phyloP scores from a whole-genome alignment of 2,888 invertebrate genomes.

The Dendrolimus houi region DNA sequence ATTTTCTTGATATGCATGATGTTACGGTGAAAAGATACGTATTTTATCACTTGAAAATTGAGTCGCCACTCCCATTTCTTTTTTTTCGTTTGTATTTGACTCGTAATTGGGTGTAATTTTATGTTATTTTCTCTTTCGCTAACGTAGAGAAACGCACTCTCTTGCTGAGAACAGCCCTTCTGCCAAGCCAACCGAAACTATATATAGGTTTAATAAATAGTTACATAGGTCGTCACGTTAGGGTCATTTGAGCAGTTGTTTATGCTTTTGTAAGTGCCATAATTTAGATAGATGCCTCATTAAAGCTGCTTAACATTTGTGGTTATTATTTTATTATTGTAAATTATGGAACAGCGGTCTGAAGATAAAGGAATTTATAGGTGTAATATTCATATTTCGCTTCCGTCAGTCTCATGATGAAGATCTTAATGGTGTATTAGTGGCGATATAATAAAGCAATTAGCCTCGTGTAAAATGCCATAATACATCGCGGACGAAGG shows the following conservation, averaged over 20 bases:
- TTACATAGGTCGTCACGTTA: constrained; percentile 25
- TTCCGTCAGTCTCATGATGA: constrained; percentile 35
- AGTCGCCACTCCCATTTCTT: no score
- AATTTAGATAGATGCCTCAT: constrained; percentile 49
- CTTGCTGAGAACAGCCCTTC: constrained; percentile 28
- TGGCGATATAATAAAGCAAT: constrained; percentile 29
- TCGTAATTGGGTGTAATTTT: not conserved
- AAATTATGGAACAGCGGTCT: constrained; percentile 45
- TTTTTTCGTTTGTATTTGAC: no score
- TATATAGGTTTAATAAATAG: constrained; percentile 35
- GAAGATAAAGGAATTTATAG: constrained; percentile 42
- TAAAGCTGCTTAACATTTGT: constrained; percentile 47
- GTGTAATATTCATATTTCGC: constrained; percentile 47
- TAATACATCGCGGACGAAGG: constrained; percentile 17
- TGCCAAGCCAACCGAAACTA: constrained; percentile 36
- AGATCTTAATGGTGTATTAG: constrained; percentile 40
- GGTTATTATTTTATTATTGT: constrained; percentile 51
- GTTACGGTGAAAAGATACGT: not conserved
- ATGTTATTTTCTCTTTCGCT: constrained; percentile 4
- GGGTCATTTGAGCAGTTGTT: constrained; percentile 23
- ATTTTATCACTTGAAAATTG: no score
- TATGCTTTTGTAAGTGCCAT: constrained; percentile 27
- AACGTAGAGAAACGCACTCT: constrained; percentile 22
- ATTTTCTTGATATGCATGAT: constrained; percentile 7
- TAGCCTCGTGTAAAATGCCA: constrained; percentile 24